A percentile compares a stretch with the other conserved stretches of the same genome.
These are phyloP conservation scores for Copidosoma aretas DNA, from an alignment of 2,888 invertebrate genomes.

Conservation along the genomic window DNA sequence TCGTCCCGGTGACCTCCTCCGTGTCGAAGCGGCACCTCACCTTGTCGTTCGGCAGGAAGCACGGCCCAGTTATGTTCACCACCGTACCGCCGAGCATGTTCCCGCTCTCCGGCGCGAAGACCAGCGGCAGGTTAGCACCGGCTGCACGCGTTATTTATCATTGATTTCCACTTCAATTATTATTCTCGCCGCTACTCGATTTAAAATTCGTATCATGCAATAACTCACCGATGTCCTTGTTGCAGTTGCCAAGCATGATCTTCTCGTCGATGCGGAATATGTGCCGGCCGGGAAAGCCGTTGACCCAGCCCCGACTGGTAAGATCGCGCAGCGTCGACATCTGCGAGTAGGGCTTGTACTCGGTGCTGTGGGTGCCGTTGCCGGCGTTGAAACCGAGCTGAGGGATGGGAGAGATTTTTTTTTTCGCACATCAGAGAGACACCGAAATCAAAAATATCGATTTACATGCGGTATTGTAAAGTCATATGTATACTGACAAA, in stretches of 20 bases:
- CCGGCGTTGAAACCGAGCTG: constrained; percentile 97
- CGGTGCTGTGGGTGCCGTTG: constrained; percentile 87
- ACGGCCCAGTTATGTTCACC: constrained; percentile 96
- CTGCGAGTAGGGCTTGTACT: constrained; percentile 91
- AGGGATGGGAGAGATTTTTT: constrained; percentile 42
- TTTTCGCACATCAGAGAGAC: too few species aligned
- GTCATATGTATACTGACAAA: constrained; percentile 69
- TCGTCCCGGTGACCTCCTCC: constrained; percentile 78
- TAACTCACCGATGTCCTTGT: constrained; percentile 80
- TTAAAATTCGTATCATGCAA: too few species aligned
- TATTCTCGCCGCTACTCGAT: too few species aligned
- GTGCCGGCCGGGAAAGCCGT: constrained; percentile 87
- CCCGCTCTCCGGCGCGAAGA: constrained; percentile 93
- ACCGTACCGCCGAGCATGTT: constrained; percentile 97
- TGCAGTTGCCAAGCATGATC: constrained; percentile 91
- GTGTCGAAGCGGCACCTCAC: constrained; percentile 87
- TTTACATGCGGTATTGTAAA: too few species aligned
- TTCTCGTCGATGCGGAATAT: constrained; percentile 95
- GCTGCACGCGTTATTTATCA: constrained; percentile 64
- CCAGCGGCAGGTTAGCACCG: constrained; percentile 79
- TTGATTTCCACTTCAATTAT: too few species aligned
- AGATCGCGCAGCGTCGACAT: constrained; percentile 83
- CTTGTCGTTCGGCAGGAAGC: constrained; percentile 78
- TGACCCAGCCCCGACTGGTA: constrained; percentile 84
- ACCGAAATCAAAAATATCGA: too few species aligned